phyloP scores from a whole-genome alignment of 2,888 invertebrate genomes.

The Anoplius nigerrimus region DNA sequence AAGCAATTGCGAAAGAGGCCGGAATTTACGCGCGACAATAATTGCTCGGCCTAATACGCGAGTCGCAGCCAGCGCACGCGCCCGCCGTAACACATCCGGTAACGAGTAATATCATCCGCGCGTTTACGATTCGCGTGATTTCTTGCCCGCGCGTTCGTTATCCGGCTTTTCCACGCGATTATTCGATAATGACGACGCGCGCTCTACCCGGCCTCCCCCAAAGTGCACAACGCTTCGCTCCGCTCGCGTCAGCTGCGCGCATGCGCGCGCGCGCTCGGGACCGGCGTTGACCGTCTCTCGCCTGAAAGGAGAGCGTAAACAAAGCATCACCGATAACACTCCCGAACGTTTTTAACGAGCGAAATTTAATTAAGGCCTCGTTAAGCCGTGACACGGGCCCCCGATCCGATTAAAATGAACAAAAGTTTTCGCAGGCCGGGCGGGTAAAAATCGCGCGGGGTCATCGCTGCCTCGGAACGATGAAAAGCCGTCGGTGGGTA shows the following conservation, averaged over 20 bases:
- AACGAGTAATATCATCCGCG: too few relatives aligned
- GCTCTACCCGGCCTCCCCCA: too few relatives aligned
- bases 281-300: slow-evolving; percentile 13
- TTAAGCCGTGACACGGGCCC: slow-evolving; percentile 23
- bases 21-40: too few relatives aligned
- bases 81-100: too few relatives aligned
- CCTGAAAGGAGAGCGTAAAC: slow-evolving; percentile 14
- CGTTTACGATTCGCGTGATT: neutral
- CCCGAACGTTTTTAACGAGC: slow-evolving; percentile 27
- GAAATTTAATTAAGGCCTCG: slow-evolving; percentile 45
- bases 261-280: too few relatives aligned
- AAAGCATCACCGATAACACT: slow-evolving; percentile 25
- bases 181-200: too few relatives aligned
- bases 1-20: too few relatives aligned
- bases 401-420: slow-evolving; percentile 36
- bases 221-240: too few relatives aligned
- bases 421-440: slow-evolving; percentile 17
- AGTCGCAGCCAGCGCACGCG: too few relatives aligned
- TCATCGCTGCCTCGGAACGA: too few relatives aligned
- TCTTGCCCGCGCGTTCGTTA: slow-evolving; percentile 1
- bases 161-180: neutral
- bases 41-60: too few relatives aligned
- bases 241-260: slow-evolving; percentile 10
- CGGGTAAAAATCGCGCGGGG: slow-evolving; percentile 10
- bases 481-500: too few relatives aligned